Evolutionary conservation across 2,797 vertebrate species (phyloP).

Genomic region (Gymnothorax reevesii): DNA sequence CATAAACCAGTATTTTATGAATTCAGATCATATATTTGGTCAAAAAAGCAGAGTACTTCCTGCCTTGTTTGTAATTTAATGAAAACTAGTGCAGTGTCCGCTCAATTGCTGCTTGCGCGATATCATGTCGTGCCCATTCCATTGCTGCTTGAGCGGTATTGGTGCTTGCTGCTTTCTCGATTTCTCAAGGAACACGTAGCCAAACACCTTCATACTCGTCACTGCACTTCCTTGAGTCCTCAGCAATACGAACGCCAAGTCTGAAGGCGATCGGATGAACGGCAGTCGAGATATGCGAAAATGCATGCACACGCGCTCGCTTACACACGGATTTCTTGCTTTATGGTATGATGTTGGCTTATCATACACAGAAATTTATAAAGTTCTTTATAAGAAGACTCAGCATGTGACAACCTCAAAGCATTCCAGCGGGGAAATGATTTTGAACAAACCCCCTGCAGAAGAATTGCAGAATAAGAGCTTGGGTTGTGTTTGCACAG

Average conservation of each 20-base stretch:
- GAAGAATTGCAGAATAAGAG: not conserved
- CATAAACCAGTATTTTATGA: not conserved
- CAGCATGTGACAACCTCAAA: slow-evolving; percentile 1
- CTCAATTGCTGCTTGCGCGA: too few relatives aligned
- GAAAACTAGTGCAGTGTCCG: not conserved
- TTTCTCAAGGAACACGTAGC: too few relatives aligned
- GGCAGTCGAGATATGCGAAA: too few relatives aligned
- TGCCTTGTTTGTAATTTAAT: slow-evolving; percentile 8
- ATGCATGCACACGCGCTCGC: too few relatives aligned
- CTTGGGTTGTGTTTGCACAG: not conserved
- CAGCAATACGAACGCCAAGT: too few relatives aligned
- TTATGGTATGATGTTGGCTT: not conserved
- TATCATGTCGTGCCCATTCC: too few relatives aligned
- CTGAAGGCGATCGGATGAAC: too few relatives aligned
- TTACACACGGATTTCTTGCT: too few relatives aligned
- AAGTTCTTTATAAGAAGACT: not conserved
- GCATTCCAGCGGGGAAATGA: not conserved
- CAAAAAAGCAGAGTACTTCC: not conserved
- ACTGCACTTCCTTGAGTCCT: too few relatives aligned
- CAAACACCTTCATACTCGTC: too few relatives aligned
- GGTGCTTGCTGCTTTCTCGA: too few relatives aligned
- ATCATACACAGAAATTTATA: not conserved
- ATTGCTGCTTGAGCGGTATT: too few relatives aligned
- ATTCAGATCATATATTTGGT: not conserved
- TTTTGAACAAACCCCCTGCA: not conserved